These are phyloP conservation scores for Danio albolineatus DNA, from an alignment of 2,797 vertebrate genomes.

Conservation along the genomic window DNA sequence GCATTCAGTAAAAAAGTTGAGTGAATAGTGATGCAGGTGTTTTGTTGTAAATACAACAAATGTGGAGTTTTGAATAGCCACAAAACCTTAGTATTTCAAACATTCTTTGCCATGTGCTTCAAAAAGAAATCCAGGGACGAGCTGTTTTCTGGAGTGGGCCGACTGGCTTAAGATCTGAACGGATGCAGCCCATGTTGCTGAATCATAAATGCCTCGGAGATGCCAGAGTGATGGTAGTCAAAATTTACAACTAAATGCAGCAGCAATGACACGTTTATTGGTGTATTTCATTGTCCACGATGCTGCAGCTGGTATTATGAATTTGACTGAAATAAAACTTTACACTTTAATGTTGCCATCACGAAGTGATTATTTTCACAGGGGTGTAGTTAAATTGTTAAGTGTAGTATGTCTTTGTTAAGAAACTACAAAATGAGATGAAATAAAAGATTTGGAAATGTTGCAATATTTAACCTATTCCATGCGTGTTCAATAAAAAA, in stretches of 20 bases:
- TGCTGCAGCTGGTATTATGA: constrained; percentile 6
- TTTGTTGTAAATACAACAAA: not conserved
- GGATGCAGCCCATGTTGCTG: constrained; percentile 2
- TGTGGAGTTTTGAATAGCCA: not conserved
- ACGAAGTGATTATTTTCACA: constrained; percentile 1
- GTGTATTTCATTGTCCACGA: not conserved
- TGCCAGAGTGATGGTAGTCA: constrained; percentile 7
- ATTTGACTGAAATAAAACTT: constrained; percentile 19
- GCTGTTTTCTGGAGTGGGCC: constrained; percentile 1
- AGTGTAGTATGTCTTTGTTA: not conserved
- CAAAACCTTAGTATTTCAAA: not conserved
- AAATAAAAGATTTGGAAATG: not conserved
- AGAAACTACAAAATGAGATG: not conserved
- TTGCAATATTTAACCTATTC: too few relatives aligned
- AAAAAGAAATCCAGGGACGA: not conserved
- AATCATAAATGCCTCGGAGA: constrained; percentile 32
- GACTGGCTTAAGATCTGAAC: constrained; percentile 27
- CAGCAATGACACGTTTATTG: constrained; percentile 27
- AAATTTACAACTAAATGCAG: constrained; percentile 25
- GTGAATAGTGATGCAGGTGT: not conserved
- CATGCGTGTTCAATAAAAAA: too few relatives aligned
- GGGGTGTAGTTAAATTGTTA: not conserved
- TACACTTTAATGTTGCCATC: not conserved
- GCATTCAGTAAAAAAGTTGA: not conserved
- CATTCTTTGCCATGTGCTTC: not conserved